phyloP scores from a whole-genome alignment of 2,113 vertebrate genomes.

The Megalops atlanticus region DNA sequence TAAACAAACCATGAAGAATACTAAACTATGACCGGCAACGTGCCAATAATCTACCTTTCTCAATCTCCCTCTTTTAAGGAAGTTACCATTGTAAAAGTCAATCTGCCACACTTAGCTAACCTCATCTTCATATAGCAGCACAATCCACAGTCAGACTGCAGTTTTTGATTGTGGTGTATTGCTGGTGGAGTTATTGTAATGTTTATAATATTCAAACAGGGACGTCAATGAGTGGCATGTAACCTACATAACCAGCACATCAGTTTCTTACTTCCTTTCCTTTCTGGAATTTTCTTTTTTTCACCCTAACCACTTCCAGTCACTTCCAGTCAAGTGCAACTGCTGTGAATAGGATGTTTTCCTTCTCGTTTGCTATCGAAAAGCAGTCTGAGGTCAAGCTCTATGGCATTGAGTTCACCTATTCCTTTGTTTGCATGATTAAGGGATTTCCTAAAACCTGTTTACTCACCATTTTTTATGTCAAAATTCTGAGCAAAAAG shows the following conservation, averaged over 20 bases:
- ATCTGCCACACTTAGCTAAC: background rate
- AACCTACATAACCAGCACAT: background rate
- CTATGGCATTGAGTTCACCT: background rate
- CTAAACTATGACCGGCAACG: background rate
- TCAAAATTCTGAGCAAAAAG: background rate
- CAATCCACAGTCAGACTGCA: background rate
- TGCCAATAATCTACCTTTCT: background rate
- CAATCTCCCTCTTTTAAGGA: background rate
- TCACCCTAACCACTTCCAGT: background rate
- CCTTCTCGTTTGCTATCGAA: background rate
- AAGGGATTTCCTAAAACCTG: background rate
- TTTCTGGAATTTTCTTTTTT: background rate
- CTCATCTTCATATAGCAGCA: background rate
- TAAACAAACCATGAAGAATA: constrained; percentile 18
- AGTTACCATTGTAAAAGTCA: background rate
- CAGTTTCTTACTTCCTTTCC: background rate
- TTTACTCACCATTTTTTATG: background rate
- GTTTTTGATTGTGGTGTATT: background rate
- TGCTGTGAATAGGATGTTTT: background rate
- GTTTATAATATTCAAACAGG: background rate
- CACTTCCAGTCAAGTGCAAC: background rate
- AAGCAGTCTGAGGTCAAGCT: background rate
- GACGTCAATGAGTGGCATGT: background rate
- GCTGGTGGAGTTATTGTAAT: background rate
- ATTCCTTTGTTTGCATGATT: background rate